phyloP scores from a whole-genome alignment of 2,113 vertebrate genomes.

The Atractosteus spatula region DNA sequence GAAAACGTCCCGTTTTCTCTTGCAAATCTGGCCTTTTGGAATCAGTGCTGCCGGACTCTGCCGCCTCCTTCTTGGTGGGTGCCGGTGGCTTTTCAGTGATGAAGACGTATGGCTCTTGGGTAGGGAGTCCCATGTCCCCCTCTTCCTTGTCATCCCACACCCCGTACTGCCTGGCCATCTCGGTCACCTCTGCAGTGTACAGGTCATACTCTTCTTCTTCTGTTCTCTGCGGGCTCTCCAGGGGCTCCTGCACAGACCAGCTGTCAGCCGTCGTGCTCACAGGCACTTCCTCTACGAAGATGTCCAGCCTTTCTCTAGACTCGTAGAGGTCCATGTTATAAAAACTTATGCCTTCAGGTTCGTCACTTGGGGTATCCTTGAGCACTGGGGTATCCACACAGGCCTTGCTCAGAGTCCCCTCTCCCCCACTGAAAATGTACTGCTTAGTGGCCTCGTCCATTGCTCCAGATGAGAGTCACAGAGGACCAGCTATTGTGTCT shows the following conservation, averaged over 20 bases:
- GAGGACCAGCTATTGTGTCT: neutral
- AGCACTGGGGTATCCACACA: neutral
- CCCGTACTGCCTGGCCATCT: slow-evolving; percentile 55
- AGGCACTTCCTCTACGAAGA: slow-evolving; percentile 64
- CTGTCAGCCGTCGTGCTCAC: slow-evolving; percentile 26
- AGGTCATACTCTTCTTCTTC: slow-evolving; percentile 40
- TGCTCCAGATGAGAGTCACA: neutral
- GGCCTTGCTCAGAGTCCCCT: neutral
- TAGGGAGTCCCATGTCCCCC: slow-evolving; percentile 45
- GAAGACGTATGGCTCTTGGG: slow-evolving; percentile 38
- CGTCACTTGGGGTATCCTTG: slow-evolving; percentile 23
- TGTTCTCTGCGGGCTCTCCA: neutral
- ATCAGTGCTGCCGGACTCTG: neutral
- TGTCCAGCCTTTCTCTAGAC: slow-evolving; percentile 61
- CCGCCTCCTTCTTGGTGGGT: neutral
- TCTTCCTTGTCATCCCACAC: slow-evolving; percentile 63
- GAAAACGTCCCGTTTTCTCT: neutral
- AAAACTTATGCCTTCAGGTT: slow-evolving; percentile 43
- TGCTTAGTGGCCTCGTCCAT: neutral
- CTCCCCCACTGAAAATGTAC: neutral
- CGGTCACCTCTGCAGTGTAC: slow-evolving; percentile 50
- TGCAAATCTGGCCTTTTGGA: neutral
- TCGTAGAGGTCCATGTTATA: slow-evolving; percentile 75
- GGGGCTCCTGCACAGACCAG: slow-evolving; percentile 21
- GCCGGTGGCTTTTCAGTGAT: slow-evolving; percentile 18